These are phyloP conservation scores for Drosophila prolongata DNA, from an alignment of 2,888 invertebrate genomes.

Conservation along the genomic window DNA sequence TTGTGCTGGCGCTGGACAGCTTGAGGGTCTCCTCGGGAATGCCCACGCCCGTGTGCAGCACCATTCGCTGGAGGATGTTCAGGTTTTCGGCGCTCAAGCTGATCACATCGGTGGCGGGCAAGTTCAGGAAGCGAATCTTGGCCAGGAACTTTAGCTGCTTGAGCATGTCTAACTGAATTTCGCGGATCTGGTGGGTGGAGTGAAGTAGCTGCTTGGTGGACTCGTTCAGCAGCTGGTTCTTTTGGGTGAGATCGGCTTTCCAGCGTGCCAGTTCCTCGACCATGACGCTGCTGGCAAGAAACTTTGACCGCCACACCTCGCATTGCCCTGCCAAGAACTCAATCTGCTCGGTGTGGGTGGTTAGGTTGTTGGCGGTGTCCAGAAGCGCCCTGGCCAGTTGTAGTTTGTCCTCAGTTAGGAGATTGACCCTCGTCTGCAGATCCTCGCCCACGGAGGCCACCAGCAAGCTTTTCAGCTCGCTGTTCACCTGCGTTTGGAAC, in stretches of 20 bases:
- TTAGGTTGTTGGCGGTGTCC: constrained; percentile 93
- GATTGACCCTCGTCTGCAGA: constrained; percentile 94
- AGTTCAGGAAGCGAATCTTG: constrained; percentile 82
- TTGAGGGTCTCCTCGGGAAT: constrained; percentile 82
- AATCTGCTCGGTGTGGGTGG: constrained; percentile 95
- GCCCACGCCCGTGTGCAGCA: constrained; percentile 83
- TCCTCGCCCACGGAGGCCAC: constrained; percentile 98
- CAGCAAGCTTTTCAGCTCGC: constrained; percentile 95
- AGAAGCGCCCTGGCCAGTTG: constrained; percentile 93
- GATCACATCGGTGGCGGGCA: constrained; percentile 82
- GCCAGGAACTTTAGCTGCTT: constrained; percentile 83
- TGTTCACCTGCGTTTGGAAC: constrained; percentile 95
- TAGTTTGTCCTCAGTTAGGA: constrained; percentile 95
- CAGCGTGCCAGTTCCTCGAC: constrained; percentile 95
- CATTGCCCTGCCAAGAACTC: constrained; percentile 97
- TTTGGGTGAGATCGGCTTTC: constrained; percentile 91
- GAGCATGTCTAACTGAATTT: constrained; percentile 83
- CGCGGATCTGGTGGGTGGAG: constrained; percentile 83
- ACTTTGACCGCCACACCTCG: constrained; percentile 98
- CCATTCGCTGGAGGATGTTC: constrained; percentile 84
- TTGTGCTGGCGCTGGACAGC: constrained; percentile 78
- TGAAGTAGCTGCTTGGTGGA: constrained; percentile 82
- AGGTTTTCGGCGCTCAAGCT: constrained; percentile 83
- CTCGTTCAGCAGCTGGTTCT: constrained; percentile 82
- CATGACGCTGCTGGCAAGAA: constrained; percentile 96